A percentile compares a stretch with the other conserved stretches of the same genome.
These are phyloP conservation scores for Drosophila cracens DNA, from an alignment of 2,888 invertebrate species.

Conservation along the genomic window DNA sequence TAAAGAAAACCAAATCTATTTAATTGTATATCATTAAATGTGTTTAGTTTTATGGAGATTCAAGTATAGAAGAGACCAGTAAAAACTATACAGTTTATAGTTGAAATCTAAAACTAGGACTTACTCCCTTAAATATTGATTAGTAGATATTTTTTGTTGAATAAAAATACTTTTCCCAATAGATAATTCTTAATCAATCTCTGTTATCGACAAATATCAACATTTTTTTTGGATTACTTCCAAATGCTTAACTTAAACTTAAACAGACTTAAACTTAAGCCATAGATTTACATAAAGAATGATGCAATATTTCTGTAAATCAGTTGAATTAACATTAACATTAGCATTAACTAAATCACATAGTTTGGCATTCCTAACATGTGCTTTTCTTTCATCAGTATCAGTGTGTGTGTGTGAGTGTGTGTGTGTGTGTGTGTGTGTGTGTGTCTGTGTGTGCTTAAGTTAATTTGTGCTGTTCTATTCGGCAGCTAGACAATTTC, in stretches of 20 bases:
- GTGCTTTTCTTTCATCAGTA: background rate
- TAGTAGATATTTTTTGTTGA: background rate
- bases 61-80: background rate
- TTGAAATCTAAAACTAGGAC: background rate
- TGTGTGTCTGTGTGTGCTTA: background rate
- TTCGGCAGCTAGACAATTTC: slow-evolving; percentile 31
- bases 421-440: no score
- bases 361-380: background rate
- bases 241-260: no score
- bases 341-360: background rate
- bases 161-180: background rate
- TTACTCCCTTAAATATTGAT: background rate
- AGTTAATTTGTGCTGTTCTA: slow-evolving; percentile 3
- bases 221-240: background rate
- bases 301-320: background rate
- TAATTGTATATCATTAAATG: background rate
- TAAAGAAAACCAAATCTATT: background rate
- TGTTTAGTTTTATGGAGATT: background rate
- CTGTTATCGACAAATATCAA: background rate
- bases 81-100: background rate
- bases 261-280: background rate
- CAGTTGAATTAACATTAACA: background rate
- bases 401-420: background rate
- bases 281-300: background rate
- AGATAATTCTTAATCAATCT: background rate